Conservation (phyloP, 2,797 vertebrate species). For the Phyllotis vaccarum region DNA sequence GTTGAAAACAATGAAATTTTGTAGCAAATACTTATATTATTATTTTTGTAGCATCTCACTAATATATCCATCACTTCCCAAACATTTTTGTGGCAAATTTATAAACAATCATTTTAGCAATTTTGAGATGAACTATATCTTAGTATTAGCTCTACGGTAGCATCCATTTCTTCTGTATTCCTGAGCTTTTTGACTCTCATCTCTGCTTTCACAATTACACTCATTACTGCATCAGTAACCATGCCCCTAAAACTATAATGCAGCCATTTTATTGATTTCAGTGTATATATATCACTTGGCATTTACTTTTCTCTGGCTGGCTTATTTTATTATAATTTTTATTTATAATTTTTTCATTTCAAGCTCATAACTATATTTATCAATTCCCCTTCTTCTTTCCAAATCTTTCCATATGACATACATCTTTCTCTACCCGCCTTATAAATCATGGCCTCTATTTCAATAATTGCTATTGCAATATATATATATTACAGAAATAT, state of each 20-base stretch:
- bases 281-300: neutral
- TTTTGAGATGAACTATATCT: neutral
- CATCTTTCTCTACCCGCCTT: neutral
- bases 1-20: neutral
- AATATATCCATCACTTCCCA: neutral
- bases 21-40: neutral
- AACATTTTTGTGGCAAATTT: neutral
- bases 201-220: neutral
- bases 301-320: neutral
- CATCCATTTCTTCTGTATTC: neutral
- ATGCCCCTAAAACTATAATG: no score
- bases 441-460: neutral
- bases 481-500: no score
- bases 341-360: neutral
- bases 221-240: neutral
- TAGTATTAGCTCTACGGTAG: neutral
- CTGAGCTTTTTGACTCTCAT: neutral
- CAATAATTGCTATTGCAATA: neutral
- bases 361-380: neutral
- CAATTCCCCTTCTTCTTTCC: neutral
- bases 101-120: neutral
- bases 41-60: neutral
- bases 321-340: neutral
- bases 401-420: neutral
- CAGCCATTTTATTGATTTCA: neutral